A percentile compares a stretch with the other conserved stretches of the same genome.
Evolutionary conservation across 2,888 invertebrate genomes (phyloP).

Genomic region (Nasonia oneida): DNA sequence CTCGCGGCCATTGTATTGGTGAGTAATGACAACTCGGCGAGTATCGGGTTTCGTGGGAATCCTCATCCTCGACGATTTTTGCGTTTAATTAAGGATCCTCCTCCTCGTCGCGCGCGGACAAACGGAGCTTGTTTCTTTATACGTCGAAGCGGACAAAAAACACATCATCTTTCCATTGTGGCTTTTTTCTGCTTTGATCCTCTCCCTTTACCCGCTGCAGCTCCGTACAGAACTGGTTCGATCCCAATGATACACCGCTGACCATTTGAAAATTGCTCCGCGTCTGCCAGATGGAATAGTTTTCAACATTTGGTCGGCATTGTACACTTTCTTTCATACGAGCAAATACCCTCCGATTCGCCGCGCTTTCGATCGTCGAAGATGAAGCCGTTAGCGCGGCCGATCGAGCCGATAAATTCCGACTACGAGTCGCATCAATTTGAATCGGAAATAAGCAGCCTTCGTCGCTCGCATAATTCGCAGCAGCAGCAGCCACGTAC

Average conservation of each 20-base stretch:
- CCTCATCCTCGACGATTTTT: conserved; percentile 3
- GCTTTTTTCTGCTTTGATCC: conserved; percentile 53
- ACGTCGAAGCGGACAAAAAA: conserved; percentile 40
- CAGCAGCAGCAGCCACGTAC: not conserved
- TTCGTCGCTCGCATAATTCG: conserved; percentile 18
- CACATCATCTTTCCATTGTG: conserved; percentile 57
- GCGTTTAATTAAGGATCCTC: not conserved
- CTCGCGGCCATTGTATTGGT: conserved; percentile 30
- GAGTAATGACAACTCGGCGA: not conserved
- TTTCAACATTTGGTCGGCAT: conserved; percentile 47
- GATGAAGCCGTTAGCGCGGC: conserved; percentile 53
- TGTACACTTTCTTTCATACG: not conserved
- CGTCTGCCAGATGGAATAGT: conserved; percentile 66
- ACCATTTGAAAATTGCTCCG: conserved; percentile 57
- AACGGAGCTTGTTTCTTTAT: conserved; percentile 33
- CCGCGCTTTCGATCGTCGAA: conserved; percentile 42
- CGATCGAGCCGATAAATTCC: conserved; percentile 50
- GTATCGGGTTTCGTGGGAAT: conserved; percentile 37
- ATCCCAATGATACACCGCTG: conserved; percentile 37
- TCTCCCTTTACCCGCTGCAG: conserved; percentile 38
- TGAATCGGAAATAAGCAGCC: conserved; percentile 14
- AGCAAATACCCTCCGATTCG: not conserved
- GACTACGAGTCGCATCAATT: conserved; percentile 33
- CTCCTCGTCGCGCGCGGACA: not conserved
- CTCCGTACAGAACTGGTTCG: conserved; percentile 47